phyloP scores from a whole-genome alignment of 2,113 vertebrate species.

The Tiliqua scincoides region DNA sequence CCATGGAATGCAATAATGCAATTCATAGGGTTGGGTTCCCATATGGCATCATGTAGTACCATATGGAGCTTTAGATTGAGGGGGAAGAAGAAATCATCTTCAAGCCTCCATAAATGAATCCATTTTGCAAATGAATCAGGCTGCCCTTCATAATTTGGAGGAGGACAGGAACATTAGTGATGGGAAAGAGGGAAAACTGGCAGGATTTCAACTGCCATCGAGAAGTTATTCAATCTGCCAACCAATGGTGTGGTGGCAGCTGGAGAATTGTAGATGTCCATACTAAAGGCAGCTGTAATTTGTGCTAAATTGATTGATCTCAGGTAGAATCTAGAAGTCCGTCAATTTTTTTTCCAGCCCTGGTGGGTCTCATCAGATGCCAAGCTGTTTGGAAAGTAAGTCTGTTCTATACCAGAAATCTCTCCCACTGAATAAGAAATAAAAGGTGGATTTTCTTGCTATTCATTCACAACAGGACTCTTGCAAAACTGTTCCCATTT shows the following conservation, averaged over 20 bases:
- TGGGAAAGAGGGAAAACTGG: background rate
- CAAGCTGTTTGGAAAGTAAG: slow-evolving; percentile 20
- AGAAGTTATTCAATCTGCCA: background rate
- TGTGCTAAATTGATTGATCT: slow-evolving; percentile 2
- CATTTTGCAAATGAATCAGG: background rate
- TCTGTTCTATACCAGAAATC: background rate
- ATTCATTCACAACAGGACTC: background rate
- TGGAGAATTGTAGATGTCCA: slow-evolving; percentile 2
- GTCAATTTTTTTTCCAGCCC: fast-evolving
- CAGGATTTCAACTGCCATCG: background rate
- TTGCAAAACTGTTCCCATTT: background rate
- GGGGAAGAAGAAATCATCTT: background rate
- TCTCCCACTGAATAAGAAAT: background rate
- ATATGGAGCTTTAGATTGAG: background rate
- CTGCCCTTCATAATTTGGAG: background rate
- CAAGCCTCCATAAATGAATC: background rate
- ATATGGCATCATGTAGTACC: background rate
- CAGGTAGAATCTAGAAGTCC: slow-evolving; percentile 5
- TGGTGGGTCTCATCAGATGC: background rate
- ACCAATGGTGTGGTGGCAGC: background rate
- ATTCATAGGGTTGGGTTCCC: background rate
- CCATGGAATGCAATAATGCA: background rate
- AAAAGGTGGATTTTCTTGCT: background rate
- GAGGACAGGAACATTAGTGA: fast-evolving
- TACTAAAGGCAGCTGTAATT: background rate